phyloP scores from a whole-genome alignment of 2,888 invertebrate species.

The Drosophila aldrichi region DNA sequence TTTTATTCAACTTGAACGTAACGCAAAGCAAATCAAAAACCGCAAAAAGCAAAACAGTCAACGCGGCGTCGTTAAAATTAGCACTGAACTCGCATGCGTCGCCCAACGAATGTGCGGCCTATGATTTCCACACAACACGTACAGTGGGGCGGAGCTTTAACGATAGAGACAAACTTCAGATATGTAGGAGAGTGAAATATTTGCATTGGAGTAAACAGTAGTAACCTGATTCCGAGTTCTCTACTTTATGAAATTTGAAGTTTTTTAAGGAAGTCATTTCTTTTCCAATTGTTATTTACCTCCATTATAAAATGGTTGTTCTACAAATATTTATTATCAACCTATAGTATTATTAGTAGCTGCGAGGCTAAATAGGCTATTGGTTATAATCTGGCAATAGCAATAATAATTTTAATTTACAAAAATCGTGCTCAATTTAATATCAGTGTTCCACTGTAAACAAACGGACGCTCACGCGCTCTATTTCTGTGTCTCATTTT shows the following conservation, averaged over 20 bases:
- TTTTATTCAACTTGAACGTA: constrained; percentile 54
- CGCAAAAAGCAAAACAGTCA: constrained; percentile 68
- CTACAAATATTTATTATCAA: background rate
- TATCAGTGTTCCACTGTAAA: constrained; percentile 23
- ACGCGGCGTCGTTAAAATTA: constrained; percentile 75
- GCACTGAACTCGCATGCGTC: constrained; percentile 68
- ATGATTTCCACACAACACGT: constrained; percentile 54
- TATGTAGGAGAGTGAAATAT: background rate
- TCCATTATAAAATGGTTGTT: background rate
- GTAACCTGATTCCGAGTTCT: background rate
- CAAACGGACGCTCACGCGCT: constrained; percentile 14
- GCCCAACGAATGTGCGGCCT: constrained; percentile 65
- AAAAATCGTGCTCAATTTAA: background rate
- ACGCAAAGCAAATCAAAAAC: constrained; percentile 61
- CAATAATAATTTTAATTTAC: background rate
- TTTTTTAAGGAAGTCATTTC: no score
- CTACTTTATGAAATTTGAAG: background rate
- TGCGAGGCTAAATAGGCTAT: no score
- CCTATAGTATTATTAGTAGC: no score
- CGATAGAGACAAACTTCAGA: background rate
- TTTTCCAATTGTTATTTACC: background rate
- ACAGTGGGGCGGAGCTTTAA: constrained; percentile 26
- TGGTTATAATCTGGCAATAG: background rate
- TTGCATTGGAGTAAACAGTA: background rate
- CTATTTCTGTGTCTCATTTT: constrained; percentile 15